Conservation (phyloP, 1,140 invertebrate genomes). For the Psix sp. region DNA sequence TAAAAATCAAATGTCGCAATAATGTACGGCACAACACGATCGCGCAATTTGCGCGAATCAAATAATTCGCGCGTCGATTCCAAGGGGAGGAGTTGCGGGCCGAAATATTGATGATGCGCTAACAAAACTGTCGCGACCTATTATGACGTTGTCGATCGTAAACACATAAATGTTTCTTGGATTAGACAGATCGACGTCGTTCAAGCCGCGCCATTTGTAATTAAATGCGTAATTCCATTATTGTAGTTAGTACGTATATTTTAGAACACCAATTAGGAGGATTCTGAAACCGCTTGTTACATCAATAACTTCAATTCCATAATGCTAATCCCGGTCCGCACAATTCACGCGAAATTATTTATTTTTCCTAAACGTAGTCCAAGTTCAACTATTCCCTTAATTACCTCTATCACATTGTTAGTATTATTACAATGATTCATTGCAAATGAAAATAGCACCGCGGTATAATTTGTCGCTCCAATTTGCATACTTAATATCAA, state of each 20-base stretch:
- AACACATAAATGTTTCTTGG: conserved; percentile 2
- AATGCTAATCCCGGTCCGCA: conserved; percentile 8
- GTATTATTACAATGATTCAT: conserved; percentile 27
- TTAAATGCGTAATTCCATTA: conserved; percentile 14
- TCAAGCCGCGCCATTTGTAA: background rate
- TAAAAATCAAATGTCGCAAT: conserved; percentile 18
- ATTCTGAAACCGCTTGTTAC: too few relatives aligned
- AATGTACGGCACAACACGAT: background rate
- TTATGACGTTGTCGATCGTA: background rate
- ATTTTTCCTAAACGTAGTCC: conserved; percentile 9
- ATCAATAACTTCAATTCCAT: conserved; percentile 29
- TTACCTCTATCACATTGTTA: conserved; percentile 1
- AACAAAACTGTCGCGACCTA: background rate
- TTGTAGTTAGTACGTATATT: conserved; percentile 2
- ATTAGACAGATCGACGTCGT: conserved; percentile 1
- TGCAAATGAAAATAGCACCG: conserved; percentile 9
- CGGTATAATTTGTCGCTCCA: conserved; percentile 1
- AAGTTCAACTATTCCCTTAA: conserved; percentile 13
- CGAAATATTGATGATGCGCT: conserved; percentile 2
- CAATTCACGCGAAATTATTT: conserved; percentile 20
- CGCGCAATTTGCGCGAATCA: conserved; percentile 1
- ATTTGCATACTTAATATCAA: conserved; percentile 3
- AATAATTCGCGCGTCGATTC: background rate
- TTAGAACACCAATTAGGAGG: too few relatives aligned
- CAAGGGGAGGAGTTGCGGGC: background rate